These are phyloP conservation scores for Plebejus anna DNA, from an alignment of 2,888 invertebrate genomes.

Conservation along the genomic window DNA sequence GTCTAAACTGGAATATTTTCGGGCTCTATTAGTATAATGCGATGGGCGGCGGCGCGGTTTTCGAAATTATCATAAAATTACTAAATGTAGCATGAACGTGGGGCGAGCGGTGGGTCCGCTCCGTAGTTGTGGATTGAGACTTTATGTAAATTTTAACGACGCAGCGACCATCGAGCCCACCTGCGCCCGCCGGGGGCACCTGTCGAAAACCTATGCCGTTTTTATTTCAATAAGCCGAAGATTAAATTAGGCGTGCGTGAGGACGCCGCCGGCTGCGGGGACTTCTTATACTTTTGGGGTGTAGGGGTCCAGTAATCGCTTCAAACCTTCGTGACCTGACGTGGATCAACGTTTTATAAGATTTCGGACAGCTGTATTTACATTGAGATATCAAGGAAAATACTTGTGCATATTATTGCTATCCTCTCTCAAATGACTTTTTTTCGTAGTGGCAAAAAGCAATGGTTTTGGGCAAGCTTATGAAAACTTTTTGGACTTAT, in stretches of 20 bases:
- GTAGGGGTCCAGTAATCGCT: slow-evolving; percentile 30
- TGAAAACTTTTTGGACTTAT: too few relatives aligned
- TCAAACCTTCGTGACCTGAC: slow-evolving; percentile 26
- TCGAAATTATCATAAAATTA: slow-evolving; percentile 80
- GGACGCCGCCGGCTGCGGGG: slow-evolving; percentile 44
- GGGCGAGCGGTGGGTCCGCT: slow-evolving; percentile 70
- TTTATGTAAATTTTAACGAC: slow-evolving; percentile 81
- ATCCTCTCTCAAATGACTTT: neutral
- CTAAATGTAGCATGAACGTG: slow-evolving; percentile 80
- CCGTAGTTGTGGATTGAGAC: slow-evolving; percentile 74
- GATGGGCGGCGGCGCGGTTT: slow-evolving; percentile 79
- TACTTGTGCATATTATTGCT: neutral
- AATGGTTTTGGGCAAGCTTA: neutral
- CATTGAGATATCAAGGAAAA: slow-evolving; percentile 9
- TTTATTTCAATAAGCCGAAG: slow-evolving; percentile 78
- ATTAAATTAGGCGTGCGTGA: slow-evolving; percentile 77
- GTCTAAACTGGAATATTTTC: slow-evolving; percentile 70
- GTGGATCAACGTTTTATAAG: slow-evolving; percentile 11
- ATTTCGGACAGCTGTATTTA: neutral
- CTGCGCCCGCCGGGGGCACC: slow-evolving; percentile 73
- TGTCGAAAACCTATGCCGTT: slow-evolving; percentile 79
- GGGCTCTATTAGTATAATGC: slow-evolving; percentile 78
- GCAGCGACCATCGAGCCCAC: slow-evolving; percentile 78
- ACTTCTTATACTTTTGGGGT: slow-evolving; percentile 44
- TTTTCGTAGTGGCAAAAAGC: neutral